A percentile compares a stretch with the other conserved stretches of the same genome.
Evolutionary conservation across 2,888 invertebrate genomes (phyloP).

Genomic region (Chaetoderma sp.): DNA sequence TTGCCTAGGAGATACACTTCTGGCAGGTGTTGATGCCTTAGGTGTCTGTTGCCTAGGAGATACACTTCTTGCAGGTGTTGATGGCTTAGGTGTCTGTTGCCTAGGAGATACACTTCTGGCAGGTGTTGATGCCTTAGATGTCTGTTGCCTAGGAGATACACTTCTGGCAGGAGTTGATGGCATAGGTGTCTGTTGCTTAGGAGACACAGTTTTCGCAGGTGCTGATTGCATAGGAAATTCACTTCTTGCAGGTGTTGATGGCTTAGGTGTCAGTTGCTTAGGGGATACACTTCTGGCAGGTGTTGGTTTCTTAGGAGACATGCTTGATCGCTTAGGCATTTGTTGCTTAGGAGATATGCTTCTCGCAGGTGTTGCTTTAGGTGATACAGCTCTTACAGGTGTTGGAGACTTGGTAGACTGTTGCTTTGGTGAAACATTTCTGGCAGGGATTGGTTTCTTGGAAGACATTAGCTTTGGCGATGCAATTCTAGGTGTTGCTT

Average conservation of each 20-base stretch:
- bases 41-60: conserved; percentile 26
- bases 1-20: conserved; percentile 7
- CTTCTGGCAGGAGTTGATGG: conserved; percentile 31
- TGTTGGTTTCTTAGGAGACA: background rate
- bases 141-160: background rate
- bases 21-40: conserved; percentile 5
- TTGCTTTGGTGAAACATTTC: no score
- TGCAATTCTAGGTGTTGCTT: no score
- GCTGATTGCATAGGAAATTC: conserved; percentile 14
- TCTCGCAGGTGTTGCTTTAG: conserved; percentile 13
- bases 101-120: conserved; percentile 20
- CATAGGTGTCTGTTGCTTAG: conserved; percentile 34
- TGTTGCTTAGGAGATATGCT: conserved; percentile 22
- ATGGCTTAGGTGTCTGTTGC: conserved; percentile 9
- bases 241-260: conserved; percentile 14
- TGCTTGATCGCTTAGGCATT: conserved; percentile 35
- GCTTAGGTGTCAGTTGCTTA: conserved; percentile 12
- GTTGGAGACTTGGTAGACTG: no score
- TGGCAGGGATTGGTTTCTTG: no score
- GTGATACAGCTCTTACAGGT: no score
- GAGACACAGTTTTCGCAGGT: conserved; percentile 11
- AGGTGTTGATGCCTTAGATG: background rate
- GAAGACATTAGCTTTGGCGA: no score
- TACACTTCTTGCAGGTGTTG: conserved; percentile 19
- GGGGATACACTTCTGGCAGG: conserved; percentile 20